Evolutionary conservation across 2,888 invertebrate genomes (phyloP), one percentile per base, ranked within the genome.

Genomic region (Dryobota labecula): DNA sequence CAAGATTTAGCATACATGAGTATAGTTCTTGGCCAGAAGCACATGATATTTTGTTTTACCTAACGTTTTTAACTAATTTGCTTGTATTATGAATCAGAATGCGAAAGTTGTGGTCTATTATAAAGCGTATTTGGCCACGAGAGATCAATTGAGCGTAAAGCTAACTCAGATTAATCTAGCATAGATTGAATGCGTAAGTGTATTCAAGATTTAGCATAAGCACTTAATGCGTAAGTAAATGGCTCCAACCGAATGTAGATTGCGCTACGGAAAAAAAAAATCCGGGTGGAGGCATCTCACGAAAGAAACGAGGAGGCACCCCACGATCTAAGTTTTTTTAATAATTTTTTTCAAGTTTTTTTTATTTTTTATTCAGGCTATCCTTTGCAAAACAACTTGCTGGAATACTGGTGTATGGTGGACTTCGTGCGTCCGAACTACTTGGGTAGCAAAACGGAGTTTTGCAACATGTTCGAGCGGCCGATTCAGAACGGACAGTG

Each of bases 401-500:
- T 99, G 70, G 99, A 99, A 90, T 99, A 99, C 92, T 99, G 99
- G 99, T 99, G 99, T 91, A 99, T 99, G 99, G 99, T 99, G 0
- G 99, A 99, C 92, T 99, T 99, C 94, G 99, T 99, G 0, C 97
- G 99, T 33, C 99, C 99, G 0, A 99, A 99, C 95, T 99, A 99
- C 93, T 96, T 99, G 51, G 99, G 99, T 73, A 98, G 98, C 33
- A 99, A 99, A 92, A 98, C 99, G 0, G 99, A 99, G 93, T 99
- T 99, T 92, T 98, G 98, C 89, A 99, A 99, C 92, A 99, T 99
- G 99, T 99, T 99, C 92, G 99, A 99, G 91, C 96, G 99, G 20
- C 99, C 99, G 0, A 99, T 99, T 86, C 99, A 98, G 94, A 99
- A 99, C 92, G 99, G 99, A 0, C 99, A 99, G 94, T 99, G 99